These are phyloP conservation scores for Monochamus alternatus DNA, from an alignment of 2,888 invertebrate species.

Conservation along the genomic window DNA sequence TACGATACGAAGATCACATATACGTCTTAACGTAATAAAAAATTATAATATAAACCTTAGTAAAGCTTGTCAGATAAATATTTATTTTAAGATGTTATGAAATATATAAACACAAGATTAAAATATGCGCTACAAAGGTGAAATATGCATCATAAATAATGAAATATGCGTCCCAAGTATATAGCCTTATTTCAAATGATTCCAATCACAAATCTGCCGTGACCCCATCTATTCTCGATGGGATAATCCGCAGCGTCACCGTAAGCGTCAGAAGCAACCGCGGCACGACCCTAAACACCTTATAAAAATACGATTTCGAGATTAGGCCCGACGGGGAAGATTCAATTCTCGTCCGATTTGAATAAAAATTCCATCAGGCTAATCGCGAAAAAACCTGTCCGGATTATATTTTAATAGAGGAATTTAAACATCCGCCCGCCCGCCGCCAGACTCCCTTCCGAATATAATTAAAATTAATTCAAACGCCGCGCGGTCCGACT, in stretches of 20 bases:
- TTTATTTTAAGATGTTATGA: no score
- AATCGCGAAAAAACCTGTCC: constrained; percentile 1
- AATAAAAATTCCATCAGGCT: constrained; percentile 21
- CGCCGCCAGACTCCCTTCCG: constrained; percentile 4
- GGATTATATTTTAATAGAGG: constrained; percentile 15
- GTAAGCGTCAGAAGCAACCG: not conserved
- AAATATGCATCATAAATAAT: no score
- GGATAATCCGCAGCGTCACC: not conserved
- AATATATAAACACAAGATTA: no score
- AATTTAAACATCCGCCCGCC: constrained; percentile 9
- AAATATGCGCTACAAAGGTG: no score
- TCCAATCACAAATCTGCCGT: no score
- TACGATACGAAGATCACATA: no score
- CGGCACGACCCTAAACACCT: not conserved
- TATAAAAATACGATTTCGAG: constrained; percentile 12
- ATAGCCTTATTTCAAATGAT: no score
- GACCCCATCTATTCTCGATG: not conserved
- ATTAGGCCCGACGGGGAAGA: not conserved
- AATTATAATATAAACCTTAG: no score
- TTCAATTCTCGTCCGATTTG: constrained; percentile 3
- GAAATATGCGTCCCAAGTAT: no score
- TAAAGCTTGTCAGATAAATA: no score
- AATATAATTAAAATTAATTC: constrained; percentile 29
- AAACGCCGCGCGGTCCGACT: constrained; percentile 15
- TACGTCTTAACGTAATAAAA: no score